Percentiles rank a stretch among this genome's conserved stretches.
These are phyloP conservation scores for Esox lucius DNA, from an alignment of 2,797 vertebrate genomes.

Conservation along the genomic window DNA sequence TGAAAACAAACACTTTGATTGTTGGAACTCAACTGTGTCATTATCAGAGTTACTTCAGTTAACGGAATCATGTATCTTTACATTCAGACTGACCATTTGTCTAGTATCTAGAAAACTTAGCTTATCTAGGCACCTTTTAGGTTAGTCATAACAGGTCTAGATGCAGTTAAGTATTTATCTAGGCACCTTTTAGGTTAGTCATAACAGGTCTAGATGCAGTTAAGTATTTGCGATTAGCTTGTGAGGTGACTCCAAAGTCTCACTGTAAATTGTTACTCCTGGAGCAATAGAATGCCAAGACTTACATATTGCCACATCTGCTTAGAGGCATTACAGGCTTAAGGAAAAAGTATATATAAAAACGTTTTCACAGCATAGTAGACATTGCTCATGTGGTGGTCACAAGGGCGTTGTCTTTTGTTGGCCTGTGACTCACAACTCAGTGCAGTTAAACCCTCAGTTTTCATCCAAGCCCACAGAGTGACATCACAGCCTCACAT, in stretches of 20 bases:
- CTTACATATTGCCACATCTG: conserved; percentile 25
- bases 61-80: no score
- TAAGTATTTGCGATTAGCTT: neutral
- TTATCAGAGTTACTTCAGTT: no score
- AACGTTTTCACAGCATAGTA: conserved; percentile 39
- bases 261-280: neutral
- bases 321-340: conserved; percentile 15
- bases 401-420: conserved; percentile 54
- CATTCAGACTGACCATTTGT: no score
- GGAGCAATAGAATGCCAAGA: neutral
- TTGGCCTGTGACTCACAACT: conserved; percentile 52
- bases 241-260: neutral
- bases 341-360: conserved; percentile 19
- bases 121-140: no score
- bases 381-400: conserved; percentile 33
- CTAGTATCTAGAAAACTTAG: no score
- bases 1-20: no score
- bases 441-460: conserved; percentile 48
- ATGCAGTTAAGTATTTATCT: no score
- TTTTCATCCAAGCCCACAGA: conserved; percentile 62
- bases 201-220: no score
- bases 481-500: conserved; percentile 60
- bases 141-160: no score
- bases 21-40: no score
- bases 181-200: no score